Base-by-base conservation (phyloP, 2,113 vertebrate genomes). In the Agelaius phoeniceus region DNA sequence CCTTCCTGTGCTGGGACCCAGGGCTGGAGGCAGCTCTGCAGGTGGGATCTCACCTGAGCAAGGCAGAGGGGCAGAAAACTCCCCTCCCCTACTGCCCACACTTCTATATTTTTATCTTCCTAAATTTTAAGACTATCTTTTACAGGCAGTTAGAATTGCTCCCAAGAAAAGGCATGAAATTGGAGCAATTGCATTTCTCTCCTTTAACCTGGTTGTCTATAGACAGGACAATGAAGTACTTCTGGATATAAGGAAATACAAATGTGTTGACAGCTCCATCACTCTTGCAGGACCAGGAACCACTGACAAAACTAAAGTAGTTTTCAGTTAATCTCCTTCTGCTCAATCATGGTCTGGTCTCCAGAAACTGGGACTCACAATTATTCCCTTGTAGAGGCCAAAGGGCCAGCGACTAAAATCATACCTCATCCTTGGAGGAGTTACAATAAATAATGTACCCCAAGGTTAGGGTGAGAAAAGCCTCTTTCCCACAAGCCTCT, bases 261-360 rank as follows among this genome's bases (percentile, higher is more conserved):
- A 72, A 65, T 3, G 58, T 41, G 44, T 52, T 63, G 33, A 79
- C 37, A 61, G 31, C 28, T 69, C 46, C 5, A 2, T 21, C 41
- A 9, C n/a, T 69, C 8, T 89, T 80, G 26, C 74, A 33, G 17
- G 22, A 69, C 16, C 71, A 93, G 54, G n/a, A 91, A 67, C 39
- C 74, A 84, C 0, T 7, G 31, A 49, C 58, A 75, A 65, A 95
- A 67, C 1, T 0, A 15, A 87, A 79, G 48, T 2, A 37, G 9
- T 11, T 73, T 63, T 28, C 30, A 73, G 24, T 54, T 72, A 6
- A 76, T 61, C 33, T 89, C 26, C 44, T 81, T 71, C 52, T 6
- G 2, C 48, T 65, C 22, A 49, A 68, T 14, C 30, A 77, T 0
- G 7, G 28, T 4, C 41, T 0, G 0, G 39, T 52, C 52, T 89